These are phyloP conservation scores for Drosophila rellima DNA, from an alignment of 2,888 invertebrate genomes.

Conservation along the genomic window DNA sequence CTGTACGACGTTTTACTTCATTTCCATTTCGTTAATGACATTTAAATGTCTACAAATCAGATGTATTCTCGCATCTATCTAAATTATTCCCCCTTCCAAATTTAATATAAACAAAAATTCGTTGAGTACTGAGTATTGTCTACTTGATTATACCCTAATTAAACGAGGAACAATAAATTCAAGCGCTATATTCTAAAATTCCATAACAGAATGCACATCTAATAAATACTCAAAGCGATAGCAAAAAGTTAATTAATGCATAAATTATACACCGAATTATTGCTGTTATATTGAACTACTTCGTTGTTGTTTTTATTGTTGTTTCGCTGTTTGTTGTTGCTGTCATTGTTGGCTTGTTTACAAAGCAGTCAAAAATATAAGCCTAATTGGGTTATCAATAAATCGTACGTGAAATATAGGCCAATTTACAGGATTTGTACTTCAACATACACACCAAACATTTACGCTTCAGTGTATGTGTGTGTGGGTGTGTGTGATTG, in stretches of 20 bases:
- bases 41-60: neutral
- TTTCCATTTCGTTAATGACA: neutral
- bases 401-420: constrained; percentile 63
- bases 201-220: constrained; percentile 25
- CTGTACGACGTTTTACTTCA: neutral
- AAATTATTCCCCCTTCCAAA: neutral
- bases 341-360: constrained; percentile 44
- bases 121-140: neutral
- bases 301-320: constrained; percentile 6
- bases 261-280: constrained; percentile 36
- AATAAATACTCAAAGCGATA: constrained; percentile 30
- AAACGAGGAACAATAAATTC: neutral
- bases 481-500: constrained; percentile 13
- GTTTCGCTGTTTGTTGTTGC: constrained; percentile 14
- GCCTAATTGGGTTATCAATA: constrained; percentile 70
- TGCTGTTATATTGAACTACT: constrained; percentile 24
- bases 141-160: neutral
- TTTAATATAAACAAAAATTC: neutral
- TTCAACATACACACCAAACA: constrained; percentile 12
- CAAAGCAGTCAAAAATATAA: constrained; percentile 53
- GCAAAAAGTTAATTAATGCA: constrained; percentile 55
- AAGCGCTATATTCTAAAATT: constrained; percentile 14
- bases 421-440: constrained; percentile 58
- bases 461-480: neutral
- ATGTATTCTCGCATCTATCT: neutral